phyloP scores from a whole-genome alignment of 2,797 vertebrate species.

The Phalanger gymnotis region DNA sequence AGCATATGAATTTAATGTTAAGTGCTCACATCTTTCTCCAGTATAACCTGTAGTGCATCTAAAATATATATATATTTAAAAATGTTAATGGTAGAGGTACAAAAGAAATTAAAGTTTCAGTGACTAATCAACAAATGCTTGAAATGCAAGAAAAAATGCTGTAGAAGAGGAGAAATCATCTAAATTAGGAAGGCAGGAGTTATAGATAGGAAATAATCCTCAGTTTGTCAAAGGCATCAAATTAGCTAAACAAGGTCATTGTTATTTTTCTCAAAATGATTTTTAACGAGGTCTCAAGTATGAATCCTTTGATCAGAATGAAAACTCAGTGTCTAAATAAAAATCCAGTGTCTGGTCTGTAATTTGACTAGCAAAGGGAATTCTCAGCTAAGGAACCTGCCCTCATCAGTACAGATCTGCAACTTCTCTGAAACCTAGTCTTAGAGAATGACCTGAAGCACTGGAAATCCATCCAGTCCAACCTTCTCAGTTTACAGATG shows the following conservation, averaged over 20 bases:
- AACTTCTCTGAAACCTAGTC: background rate
- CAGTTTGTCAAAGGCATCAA: background rate
- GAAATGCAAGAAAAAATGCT: background rate
- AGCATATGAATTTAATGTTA: constrained; percentile 83
- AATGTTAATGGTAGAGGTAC: constrained; percentile 31
- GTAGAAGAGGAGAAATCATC: constrained; percentile 5
- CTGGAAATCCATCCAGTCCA: background rate
- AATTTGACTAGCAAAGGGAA: background rate
- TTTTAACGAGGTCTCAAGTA: background rate
- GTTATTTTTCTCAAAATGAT: background rate
- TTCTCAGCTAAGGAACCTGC: background rate
- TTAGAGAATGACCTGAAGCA: background rate
- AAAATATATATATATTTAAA: constrained; percentile 32
- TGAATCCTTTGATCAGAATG: background rate
- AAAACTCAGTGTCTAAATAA: background rate
- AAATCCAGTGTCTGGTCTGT: background rate
- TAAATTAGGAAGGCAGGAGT: background rate
- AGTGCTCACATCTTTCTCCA: constrained; percentile 87
- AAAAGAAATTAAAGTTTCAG: background rate
- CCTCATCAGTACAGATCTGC: background rate
- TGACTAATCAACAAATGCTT: background rate
- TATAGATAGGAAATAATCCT: background rate
- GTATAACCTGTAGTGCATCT: constrained; percentile 87
- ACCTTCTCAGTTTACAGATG: background rate
- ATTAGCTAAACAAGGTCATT: background rate